Conservation (phyloP, 2,113 vertebrate genomes). For the Megaceryle torquata region DNA sequence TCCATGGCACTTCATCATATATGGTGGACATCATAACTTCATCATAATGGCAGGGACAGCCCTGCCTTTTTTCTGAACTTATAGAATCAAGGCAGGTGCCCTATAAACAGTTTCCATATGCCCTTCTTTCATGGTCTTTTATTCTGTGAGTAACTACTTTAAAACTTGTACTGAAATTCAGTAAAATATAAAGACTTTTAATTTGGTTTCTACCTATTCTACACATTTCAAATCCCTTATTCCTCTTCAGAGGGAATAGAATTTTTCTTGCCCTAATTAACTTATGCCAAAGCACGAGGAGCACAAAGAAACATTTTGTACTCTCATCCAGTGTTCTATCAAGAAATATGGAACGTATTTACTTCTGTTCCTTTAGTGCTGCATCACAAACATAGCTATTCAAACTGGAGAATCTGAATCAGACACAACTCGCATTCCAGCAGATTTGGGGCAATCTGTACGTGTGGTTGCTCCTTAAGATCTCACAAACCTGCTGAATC, state of each 20-base stretch:
- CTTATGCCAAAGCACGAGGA: slow-evolving; percentile 26
- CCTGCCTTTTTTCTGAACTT: background rate
- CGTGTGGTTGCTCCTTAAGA: background rate
- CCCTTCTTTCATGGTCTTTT: background rate
- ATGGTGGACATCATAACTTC: too few species aligned
- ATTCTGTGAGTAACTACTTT: background rate
- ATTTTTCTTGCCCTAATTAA: slow-evolving; percentile 31
- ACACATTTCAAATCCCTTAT: background rate
- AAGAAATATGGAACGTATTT: background rate
- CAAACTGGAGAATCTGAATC: background rate
- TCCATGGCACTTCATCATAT: background rate
- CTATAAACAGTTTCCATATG: background rate
- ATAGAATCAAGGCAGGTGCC: background rate
- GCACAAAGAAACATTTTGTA: slow-evolving; percentile 49
- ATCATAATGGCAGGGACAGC: background rate
- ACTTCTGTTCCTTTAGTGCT: background rate
- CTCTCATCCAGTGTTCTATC: background rate
- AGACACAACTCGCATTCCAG: rapidly evolving
- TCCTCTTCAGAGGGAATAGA: background rate
- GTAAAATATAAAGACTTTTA: background rate
- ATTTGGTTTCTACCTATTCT: slow-evolving; percentile 18
- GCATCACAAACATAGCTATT: background rate
- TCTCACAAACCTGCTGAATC: background rate
- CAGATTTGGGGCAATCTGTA: background rate
- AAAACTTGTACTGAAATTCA: background rate